Evolutionary conservation across 1,140 invertebrate species (phyloP).

Genomic region (Cheumatopsyche charites): DNA sequence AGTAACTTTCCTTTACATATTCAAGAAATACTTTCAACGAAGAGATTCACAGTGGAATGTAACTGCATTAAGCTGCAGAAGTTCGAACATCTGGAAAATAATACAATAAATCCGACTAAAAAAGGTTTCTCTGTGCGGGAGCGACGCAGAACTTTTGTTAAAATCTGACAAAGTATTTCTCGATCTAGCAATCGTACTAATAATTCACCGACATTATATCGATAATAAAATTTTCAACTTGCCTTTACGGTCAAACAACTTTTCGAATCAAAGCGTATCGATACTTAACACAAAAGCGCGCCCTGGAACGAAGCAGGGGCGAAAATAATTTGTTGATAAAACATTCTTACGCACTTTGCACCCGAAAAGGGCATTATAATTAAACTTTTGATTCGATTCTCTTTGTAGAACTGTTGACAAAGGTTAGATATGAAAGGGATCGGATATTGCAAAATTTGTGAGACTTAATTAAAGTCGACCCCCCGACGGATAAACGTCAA

Average conservation of each 20-base stretch:
- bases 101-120: background rate
- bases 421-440: constrained; percentile 21
- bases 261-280: background rate
- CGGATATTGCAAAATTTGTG: constrained; percentile 24
- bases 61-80: background rate
- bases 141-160: background rate
- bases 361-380: constrained; percentile 6
- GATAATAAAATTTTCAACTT: background rate
- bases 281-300: constrained; percentile 11
- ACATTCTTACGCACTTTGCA: background rate
- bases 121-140: background rate
- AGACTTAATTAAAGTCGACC: constrained; percentile 16
- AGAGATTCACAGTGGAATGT: background rate
- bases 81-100: constrained; percentile 4
- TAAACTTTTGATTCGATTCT: constrained; percentile 26
- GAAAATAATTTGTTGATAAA: background rate
- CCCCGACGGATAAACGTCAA: constrained; percentile 4
- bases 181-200: background rate
- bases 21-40: constrained; percentile 9
- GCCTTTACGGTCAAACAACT: background rate
- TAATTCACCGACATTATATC: background rate
- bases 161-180: background rate
- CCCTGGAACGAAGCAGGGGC: background rate
- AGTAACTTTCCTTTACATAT: no score
- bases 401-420: constrained; percentile 15